Evolutionary conservation across 2,888 invertebrate species (phyloP).

Genomic region (Seira ritae): DNA sequence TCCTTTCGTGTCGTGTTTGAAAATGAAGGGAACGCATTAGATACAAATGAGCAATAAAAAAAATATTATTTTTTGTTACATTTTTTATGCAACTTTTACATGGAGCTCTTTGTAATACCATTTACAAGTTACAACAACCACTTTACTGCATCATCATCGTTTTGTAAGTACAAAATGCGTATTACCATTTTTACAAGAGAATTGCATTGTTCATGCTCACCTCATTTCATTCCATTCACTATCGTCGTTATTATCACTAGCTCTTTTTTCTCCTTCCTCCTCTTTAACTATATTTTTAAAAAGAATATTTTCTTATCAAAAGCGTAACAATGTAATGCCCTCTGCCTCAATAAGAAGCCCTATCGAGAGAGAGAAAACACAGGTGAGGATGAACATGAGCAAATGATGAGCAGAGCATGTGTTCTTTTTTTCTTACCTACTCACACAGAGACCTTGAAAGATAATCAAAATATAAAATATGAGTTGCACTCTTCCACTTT

Average conservation of each 20-base stretch:
- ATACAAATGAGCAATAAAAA: not conserved
- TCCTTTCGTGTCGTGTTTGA: not conserved
- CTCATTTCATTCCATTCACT: constrained; percentile 48
- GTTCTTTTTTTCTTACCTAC: constrained; percentile 35
- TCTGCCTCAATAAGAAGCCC: no score
- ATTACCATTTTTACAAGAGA: constrained; percentile 11
- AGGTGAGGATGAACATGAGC: constrained; percentile 1
- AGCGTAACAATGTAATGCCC: constrained; percentile 34
- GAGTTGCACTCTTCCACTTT: constrained; percentile 52
- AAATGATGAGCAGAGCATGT: constrained; percentile 34
- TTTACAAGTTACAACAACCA: not conserved
- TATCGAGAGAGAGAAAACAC: not conserved
- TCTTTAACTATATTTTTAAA: not conserved
- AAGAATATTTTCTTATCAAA: constrained; percentile 33
- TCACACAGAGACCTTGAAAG: constrained; percentile 60
- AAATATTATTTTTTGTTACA: not conserved
- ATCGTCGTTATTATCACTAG: constrained; percentile 23
- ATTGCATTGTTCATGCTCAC: constrained; percentile 60
- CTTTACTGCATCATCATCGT: not conserved
- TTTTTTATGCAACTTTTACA: not conserved
- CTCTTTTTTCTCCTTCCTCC: not conserved
- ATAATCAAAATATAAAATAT: constrained; percentile 51
- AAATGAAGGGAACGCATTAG: not conserved
- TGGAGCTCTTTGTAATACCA: not conserved
- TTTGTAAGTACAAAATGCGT: not conserved